phyloP scores from a whole-genome alignment of 1,140 invertebrate species.

The Ctenoplectra terminalis region DNA sequence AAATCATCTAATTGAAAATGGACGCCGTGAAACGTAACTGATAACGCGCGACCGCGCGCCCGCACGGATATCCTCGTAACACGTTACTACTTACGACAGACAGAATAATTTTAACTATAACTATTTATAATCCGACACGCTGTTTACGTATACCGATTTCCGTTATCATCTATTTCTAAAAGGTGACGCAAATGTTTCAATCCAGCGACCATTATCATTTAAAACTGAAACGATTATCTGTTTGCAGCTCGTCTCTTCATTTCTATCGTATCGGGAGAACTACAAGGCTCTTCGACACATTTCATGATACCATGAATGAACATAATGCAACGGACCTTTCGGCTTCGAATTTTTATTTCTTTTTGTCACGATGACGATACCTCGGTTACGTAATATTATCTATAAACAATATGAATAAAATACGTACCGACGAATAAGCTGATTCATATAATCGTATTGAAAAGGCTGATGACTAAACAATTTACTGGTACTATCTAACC shows the following conservation, averaged over 20 bases:
- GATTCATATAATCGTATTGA: background rate
- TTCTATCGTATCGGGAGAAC: background rate
- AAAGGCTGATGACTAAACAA: background rate
- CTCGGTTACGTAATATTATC: background rate
- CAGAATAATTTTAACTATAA: conserved; percentile 13
- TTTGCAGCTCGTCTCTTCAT: background rate
- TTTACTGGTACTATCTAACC: background rate
- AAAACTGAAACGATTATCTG: background rate
- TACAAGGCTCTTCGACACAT: background rate
- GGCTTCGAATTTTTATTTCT: background rate
- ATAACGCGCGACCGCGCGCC: background rate
- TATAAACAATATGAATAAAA: background rate
- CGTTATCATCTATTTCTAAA: conserved; percentile 31
- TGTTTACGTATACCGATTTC: background rate
- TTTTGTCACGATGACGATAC: background rate
- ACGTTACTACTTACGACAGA: background rate
- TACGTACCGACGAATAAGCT: background rate
- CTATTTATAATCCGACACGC: conserved; percentile 12
- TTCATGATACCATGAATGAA: background rate
- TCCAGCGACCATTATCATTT: background rate
- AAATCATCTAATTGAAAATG: background rate
- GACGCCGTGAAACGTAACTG: background rate
- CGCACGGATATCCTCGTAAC: background rate
- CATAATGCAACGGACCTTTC: background rate
- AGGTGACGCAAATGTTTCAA: conserved; percentile 27